Evolutionary conservation across 2,888 invertebrate species (phyloP).

Genomic region (Molorchus minor): DNA sequence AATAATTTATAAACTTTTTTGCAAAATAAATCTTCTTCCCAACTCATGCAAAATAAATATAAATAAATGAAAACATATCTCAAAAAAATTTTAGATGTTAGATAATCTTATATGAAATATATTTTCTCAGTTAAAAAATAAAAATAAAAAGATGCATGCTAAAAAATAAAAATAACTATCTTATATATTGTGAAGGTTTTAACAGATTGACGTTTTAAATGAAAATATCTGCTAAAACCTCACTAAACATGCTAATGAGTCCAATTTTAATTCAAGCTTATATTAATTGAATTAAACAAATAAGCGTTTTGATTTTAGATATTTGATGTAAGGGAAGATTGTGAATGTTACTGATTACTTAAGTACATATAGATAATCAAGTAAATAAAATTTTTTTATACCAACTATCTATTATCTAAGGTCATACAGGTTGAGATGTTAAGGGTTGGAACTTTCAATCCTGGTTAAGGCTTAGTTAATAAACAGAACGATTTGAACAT

Average conservation of each 20-base stretch:
- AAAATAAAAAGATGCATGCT: slow-evolving; percentile 39
- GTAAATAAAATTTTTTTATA: no score
- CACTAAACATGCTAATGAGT: slow-evolving; percentile 13
- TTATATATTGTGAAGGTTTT: slow-evolving; percentile 30
- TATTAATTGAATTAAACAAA: slow-evolving; percentile 11
- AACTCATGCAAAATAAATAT: slow-evolving; percentile 50
- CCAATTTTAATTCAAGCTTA: slow-evolving; percentile 21
- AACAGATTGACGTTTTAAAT: slow-evolving; percentile 32
- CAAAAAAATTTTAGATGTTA: slow-evolving; percentile 13
- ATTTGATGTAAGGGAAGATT: slow-evolving; percentile 1
- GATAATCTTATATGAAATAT: slow-evolving; percentile 25
- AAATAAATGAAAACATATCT: slow-evolving; percentile 42
- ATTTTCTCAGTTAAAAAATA: slow-evolving; percentile 25
- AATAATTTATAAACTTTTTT: no score
- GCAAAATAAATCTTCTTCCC: slow-evolving; percentile 44
- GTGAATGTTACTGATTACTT: slow-evolving; percentile 7
- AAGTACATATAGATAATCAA: neutral
- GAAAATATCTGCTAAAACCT: slow-evolving; percentile 9
- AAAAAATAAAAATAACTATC: slow-evolving; percentile 37
- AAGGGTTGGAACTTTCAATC: no score
- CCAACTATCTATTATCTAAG: no score
- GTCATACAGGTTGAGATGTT: no score
- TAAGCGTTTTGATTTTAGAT: slow-evolving; percentile 14
- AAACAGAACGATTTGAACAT: no score
- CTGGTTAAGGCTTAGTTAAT: no score